phyloP scores from a whole-genome alignment of 2,888 invertebrate species.

The Leptodirus hochenwartii region DNA sequence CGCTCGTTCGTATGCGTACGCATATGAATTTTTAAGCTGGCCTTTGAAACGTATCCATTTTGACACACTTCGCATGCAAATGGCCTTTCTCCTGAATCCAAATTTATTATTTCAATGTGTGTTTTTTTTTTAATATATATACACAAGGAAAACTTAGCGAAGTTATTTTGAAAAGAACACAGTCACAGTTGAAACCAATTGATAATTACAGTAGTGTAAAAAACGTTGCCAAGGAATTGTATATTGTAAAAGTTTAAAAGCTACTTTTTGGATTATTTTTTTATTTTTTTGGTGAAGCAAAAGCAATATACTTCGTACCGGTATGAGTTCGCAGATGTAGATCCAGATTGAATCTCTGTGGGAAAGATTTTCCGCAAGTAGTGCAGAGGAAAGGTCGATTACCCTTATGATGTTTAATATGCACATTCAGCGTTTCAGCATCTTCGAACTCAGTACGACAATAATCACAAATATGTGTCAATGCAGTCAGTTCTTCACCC shows the following conservation, averaged over 20 bases:
- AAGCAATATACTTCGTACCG: conserved; percentile 15
- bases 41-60: conserved; percentile 28
- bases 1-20: conserved; percentile 29
- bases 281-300: background rate
- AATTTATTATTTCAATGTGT: too few species aligned
- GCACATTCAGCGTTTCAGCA: conserved; percentile 22
- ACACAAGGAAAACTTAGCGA: background rate
- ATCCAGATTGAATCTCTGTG: conserved; percentile 27
- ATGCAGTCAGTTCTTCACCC: conserved; percentile 26
- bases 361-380: conserved; percentile 27
- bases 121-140: conserved; percentile 3
- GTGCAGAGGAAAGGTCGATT: conserved; percentile 27
- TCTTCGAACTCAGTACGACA: conserved; percentile 27
- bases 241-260: too few species aligned
- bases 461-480: conserved; percentile 29
- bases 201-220: too few species aligned
- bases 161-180: too few species aligned
- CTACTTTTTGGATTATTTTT: too few species aligned
- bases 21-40: conserved; percentile 29
- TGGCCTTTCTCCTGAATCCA: conserved; percentile 23
- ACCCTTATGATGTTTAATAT: conserved; percentile 28
- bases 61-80: conserved; percentile 28
- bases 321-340: conserved; percentile 27
- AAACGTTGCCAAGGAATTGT: too few species aligned
- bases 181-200: too few species aligned